A percentile compares a stretch with the other conserved stretches of the same genome.
These are phyloP conservation scores for Drosophila erecta DNA, from an alignment of 1,140 invertebrate species.

Conservation along the genomic window DNA sequence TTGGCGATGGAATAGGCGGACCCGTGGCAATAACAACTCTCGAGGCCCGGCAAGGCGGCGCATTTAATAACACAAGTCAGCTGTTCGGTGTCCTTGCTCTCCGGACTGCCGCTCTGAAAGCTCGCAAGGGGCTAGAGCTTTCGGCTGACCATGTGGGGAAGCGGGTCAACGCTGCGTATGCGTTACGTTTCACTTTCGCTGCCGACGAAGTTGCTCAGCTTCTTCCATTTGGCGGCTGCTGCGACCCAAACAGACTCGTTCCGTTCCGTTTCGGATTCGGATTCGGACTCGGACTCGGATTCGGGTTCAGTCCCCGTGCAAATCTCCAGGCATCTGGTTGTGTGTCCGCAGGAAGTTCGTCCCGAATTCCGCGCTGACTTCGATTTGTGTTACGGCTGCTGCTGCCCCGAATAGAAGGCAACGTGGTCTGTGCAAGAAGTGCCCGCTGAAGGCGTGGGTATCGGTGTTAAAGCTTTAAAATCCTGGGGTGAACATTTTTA, in stretches of 20 bases:
- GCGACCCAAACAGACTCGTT: constrained; percentile 41
- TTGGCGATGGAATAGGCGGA: constrained; percentile 4
- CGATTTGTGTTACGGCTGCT: constrained; percentile 28
- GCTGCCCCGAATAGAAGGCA: constrained; percentile 65
- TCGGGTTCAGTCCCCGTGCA: constrained; percentile 79
- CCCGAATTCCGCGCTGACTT: constrained; percentile 36
- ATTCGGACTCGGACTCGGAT: constrained; percentile 72
- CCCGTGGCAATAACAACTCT: constrained; percentile 12
- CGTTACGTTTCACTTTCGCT: constrained; percentile 78
- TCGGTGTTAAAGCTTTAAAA: constrained; percentile 34
- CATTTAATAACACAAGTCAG: constrained; percentile 75
- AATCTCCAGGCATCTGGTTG: constrained; percentile 63
- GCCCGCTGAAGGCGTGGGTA: constrained; percentile 9
- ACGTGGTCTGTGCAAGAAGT: constrained; percentile 45
- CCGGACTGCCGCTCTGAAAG: constrained; percentile 52
- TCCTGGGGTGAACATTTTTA: constrained; percentile 56
- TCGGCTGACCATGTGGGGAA: constrained; percentile 26
- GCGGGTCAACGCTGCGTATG: constrained; percentile 75
- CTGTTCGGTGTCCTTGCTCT: constrained; percentile 52
- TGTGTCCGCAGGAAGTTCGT: constrained; percentile 33
- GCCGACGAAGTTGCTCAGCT: constrained; percentile 37
- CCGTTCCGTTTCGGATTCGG: constrained; percentile 60
- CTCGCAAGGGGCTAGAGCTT: constrained; percentile 47
- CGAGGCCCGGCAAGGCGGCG: constrained; percentile 46
- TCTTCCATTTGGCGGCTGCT: constrained; percentile 56